Evolutionary conservation across 2,888 invertebrate species (phyloP).

Genomic region (Stenoptilia bipunctidactyla): DNA sequence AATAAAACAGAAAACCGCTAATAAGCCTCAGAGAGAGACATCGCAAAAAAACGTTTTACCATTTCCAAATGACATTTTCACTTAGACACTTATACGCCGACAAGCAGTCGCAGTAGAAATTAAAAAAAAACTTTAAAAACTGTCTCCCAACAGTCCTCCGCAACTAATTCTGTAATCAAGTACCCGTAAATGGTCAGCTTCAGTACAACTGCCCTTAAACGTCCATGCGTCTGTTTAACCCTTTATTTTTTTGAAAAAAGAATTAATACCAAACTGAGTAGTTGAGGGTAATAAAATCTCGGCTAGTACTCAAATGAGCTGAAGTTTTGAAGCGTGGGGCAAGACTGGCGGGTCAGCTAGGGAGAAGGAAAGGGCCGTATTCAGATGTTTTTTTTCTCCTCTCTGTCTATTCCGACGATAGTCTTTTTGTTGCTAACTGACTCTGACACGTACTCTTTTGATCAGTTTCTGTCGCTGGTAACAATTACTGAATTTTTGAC

Average conservation of each 20-base stretch:
- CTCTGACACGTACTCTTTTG: too few relatives aligned
- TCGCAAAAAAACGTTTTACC: background rate
- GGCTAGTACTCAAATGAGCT: conserved; percentile 67
- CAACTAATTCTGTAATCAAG: conserved; percentile 55
- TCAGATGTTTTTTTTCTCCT: background rate
- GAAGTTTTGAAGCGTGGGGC: conserved; percentile 68
- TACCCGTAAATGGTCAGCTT: conserved; percentile 58
- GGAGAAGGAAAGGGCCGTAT: conserved; percentile 38
- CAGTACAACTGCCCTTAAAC: conserved; percentile 45
- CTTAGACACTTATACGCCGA: background rate
- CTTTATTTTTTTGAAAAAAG: conserved; percentile 34
- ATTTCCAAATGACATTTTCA: conserved; percentile 10
- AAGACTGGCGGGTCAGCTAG: conserved; percentile 64
- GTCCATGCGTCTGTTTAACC: conserved; percentile 48
- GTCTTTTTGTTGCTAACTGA: too few relatives aligned
- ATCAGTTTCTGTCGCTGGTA: too few relatives aligned
- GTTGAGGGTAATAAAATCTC: conserved; percentile 70
- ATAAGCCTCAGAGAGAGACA: too few relatives aligned
- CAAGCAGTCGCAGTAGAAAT: conserved; percentile 18
- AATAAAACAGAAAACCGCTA: too few relatives aligned
- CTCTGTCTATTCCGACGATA: too few relatives aligned
- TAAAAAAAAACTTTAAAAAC: conserved; percentile 34
- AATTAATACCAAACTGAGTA: conserved; percentile 59
- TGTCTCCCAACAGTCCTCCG: conserved; percentile 57
- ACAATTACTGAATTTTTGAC: too few relatives aligned